phyloP scores from a whole-genome alignment of 2,888 invertebrate genomes.

The Torymus texanus region DNA sequence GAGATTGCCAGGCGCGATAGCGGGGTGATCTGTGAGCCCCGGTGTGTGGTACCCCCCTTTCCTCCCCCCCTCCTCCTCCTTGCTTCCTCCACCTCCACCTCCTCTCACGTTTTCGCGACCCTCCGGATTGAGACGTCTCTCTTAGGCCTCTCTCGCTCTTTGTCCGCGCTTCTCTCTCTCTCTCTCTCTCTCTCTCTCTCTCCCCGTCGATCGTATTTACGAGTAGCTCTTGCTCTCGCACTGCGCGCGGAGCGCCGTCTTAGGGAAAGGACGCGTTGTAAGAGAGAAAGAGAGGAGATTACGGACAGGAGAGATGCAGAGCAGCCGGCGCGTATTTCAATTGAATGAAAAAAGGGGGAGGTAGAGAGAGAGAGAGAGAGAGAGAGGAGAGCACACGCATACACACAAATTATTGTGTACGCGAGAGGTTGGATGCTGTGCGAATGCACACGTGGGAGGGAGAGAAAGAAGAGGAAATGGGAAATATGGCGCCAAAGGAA shows the following conservation, averaged over 20 bases:
- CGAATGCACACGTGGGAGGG: no score
- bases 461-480: no score
- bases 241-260: slow-evolving; percentile 64
- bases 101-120: slow-evolving; percentile 62
- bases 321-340: slow-evolving; percentile 67
- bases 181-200: slow-evolving; percentile 39
- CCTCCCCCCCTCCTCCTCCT: slow-evolving; percentile 54
- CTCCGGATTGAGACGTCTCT: slow-evolving; percentile 73
- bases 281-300: neutral
- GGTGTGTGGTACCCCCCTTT: slow-evolving; percentile 71
- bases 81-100: slow-evolving; percentile 40
- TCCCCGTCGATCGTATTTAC: slow-evolving; percentile 69
- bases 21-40: slow-evolving; percentile 75
- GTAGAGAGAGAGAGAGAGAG: neutral
- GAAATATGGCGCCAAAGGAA: no score
- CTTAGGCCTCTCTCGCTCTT: slow-evolving; percentile 67
- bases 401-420: slow-evolving; percentile 40
- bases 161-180: slow-evolving; percentile 54
- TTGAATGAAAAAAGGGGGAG: slow-evolving; percentile 54
- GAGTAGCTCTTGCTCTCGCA: slow-evolving; percentile 66
- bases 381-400: neutral
- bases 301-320: slow-evolving; percentile 52
- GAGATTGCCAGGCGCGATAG: slow-evolving; percentile 65
- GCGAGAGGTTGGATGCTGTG: neutral
- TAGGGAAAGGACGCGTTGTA: neutral